Conservation (phyloP, 2,797 vertebrate genomes). For the Syndactyla subalaris region DNA sequence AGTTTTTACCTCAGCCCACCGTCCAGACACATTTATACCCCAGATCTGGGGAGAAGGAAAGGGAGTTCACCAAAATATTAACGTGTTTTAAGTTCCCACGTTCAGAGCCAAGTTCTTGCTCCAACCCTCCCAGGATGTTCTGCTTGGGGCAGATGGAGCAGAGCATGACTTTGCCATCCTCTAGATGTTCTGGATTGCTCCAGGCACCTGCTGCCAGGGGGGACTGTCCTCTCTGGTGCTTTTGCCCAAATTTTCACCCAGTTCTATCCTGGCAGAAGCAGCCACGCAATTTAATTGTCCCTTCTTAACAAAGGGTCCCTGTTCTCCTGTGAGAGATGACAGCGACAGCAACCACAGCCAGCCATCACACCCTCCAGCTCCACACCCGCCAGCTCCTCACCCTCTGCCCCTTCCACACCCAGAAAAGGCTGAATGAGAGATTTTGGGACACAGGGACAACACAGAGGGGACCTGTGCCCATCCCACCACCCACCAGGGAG, state of each 20-base stretch:
- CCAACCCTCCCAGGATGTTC: neutral
- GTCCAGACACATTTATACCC: neutral
- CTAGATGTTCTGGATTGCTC: neutral
- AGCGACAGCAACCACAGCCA: neutral
- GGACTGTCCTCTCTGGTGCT: neutral
- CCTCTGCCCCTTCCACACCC: neutral
- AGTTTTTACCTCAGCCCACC: neutral
- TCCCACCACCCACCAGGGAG: neutral
- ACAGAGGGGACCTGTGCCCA: neutral
- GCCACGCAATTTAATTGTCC: neutral
- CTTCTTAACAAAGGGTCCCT: neutral
- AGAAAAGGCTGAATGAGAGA: neutral
- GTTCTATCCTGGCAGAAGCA: neutral
- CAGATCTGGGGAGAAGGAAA: neutral
- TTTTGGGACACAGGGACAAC: neutral
- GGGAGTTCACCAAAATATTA: neutral
- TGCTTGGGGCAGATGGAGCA: neutral
- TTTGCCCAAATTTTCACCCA: neutral
- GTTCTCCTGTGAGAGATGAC: neutral
- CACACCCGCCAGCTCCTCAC: neutral
- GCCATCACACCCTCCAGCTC: neutral
- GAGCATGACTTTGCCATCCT: accelerated
- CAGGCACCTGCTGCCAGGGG: accelerated
- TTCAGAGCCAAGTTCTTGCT: neutral
- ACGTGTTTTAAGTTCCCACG: accelerated